Evolutionary conservation across 2,797 vertebrate genomes (phyloP).

Genomic region (Cryptoblepharus egeriae): DNA sequence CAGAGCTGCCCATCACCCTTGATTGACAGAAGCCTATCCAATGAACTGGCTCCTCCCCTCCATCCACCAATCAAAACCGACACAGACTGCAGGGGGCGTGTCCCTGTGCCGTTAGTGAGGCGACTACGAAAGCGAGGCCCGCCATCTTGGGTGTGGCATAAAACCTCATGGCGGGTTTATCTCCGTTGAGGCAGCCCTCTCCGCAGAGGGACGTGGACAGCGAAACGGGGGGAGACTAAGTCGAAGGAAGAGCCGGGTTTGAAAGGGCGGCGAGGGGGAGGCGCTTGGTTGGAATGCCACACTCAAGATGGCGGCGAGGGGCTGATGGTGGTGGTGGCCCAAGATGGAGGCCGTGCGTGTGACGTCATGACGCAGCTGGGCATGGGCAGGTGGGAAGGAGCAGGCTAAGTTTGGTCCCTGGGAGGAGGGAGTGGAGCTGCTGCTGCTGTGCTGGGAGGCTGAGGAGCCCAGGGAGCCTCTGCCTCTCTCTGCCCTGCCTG

Average conservation of each 20-base stretch:
- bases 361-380: slow-evolving; percentile 73
- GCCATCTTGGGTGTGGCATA: slow-evolving; percentile 76
- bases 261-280: accelerated
- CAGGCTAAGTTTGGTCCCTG: slow-evolving; percentile 92
- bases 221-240: too few species aligned
- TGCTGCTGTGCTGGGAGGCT: slow-evolving; percentile 28
- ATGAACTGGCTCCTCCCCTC: background rate
- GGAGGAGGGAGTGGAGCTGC: slow-evolving; percentile 68
- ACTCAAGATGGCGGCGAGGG: slow-evolving; percentile 58
- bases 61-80: slow-evolving; percentile 52
- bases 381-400: slow-evolving; percentile 76
- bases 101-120: background rate
- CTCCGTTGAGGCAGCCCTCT: too few species aligned
- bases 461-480: background rate
- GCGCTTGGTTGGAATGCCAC: slow-evolving; percentile 78
- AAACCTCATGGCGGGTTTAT: background rate
- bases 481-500: background rate
- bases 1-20: accelerated
- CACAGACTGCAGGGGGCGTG: background rate
- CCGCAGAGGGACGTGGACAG: background rate
- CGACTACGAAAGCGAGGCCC: background rate
- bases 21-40: slow-evolving; percentile 50
- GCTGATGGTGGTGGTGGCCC: background rate
- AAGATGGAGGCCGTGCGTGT: slow-evolving; percentile 29
- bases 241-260: too few species aligned